phyloP scores from a whole-genome alignment of 2,888 invertebrate genomes.

The Zeuzera pyrina region DNA sequence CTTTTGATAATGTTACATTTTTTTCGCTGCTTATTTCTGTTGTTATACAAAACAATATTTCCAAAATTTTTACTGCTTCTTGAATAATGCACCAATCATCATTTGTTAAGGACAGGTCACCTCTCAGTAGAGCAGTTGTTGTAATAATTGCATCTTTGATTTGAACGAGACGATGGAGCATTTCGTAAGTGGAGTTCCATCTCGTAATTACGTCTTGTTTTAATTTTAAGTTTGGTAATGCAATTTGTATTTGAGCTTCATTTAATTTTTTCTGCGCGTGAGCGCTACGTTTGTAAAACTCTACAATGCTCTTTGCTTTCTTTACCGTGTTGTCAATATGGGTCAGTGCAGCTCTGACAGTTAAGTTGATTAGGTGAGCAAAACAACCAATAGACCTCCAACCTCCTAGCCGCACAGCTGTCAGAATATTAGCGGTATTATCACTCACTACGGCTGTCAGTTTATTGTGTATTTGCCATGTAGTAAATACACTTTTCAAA shows the following conservation, averaged over 20 bases:
- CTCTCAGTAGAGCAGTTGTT: slow-evolving; percentile 6
- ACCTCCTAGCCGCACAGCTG: no score
- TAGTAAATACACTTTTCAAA: no score
- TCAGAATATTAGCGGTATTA: no score
- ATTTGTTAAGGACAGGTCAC: slow-evolving; percentile 5
- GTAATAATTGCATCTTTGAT: slow-evolving; percentile 9
- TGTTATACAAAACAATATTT: slow-evolving; percentile 7
- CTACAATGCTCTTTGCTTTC: slow-evolving; percentile 6
- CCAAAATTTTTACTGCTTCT: slow-evolving; percentile 8
- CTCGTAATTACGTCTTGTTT: slow-evolving; percentile 2
- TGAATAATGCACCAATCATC: slow-evolving; percentile 8
- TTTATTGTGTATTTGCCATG: no score
- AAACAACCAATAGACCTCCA: slow-evolving; percentile 1
- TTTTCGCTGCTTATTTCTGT: slow-evolving; percentile 7
- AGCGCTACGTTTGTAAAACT: slow-evolving; percentile 6
- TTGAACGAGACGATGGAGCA: slow-evolving; percentile 7
- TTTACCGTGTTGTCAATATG: not conserved
- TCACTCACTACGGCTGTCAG: no score
- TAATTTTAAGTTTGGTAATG: slow-evolving; percentile 4
- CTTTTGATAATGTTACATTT: slow-evolving; percentile 8
- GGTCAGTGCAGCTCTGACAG: not conserved
- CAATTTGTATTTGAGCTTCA: slow-evolving; percentile 5
- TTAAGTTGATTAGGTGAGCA: slow-evolving; percentile 1
- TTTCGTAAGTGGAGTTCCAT: slow-evolving; percentile 10
- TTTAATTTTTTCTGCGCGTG: slow-evolving; percentile 3